These are phyloP conservation scores for Megaceryle alcyon DNA, from an alignment of 2,797 vertebrate species.

Conservation along the genomic window DNA sequence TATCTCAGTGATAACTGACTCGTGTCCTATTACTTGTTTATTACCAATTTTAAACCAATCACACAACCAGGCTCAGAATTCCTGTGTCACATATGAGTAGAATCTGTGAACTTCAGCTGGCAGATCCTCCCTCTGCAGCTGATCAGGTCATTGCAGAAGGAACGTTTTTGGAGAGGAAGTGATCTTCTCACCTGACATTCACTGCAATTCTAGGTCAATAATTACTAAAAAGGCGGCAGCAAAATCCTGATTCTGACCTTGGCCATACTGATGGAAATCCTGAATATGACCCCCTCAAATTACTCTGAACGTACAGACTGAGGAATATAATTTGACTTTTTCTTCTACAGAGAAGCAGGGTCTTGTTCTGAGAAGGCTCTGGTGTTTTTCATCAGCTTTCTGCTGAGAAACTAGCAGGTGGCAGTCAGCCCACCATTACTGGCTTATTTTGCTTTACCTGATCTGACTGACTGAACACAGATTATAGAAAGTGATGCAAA, in stretches of 20 bases:
- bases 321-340: background rate
- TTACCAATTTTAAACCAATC: background rate
- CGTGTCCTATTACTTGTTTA: background rate
- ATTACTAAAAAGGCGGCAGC: background rate
- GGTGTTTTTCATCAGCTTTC: background rate
- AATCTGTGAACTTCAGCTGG: background rate
- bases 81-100: background rate
- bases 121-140: background rate
- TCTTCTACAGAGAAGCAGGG: background rate
- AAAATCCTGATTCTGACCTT: background rate
- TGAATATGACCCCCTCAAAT: background rate
- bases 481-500: background rate
- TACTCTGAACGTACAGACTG: background rate
- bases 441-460: background rate
- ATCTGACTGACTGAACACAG: background rate
- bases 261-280: background rate
- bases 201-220: background rate
- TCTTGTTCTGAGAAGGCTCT: background rate
- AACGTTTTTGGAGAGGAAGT: background rate
- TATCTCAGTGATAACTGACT: background rate
- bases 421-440: background rate
- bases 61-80: background rate
- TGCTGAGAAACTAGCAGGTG: background rate
- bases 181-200: background rate
- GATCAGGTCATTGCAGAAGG: background rate